phyloP scores from a whole-genome alignment of 2,113 vertebrate genomes.

The Planiliza haematocheilus region DNA sequence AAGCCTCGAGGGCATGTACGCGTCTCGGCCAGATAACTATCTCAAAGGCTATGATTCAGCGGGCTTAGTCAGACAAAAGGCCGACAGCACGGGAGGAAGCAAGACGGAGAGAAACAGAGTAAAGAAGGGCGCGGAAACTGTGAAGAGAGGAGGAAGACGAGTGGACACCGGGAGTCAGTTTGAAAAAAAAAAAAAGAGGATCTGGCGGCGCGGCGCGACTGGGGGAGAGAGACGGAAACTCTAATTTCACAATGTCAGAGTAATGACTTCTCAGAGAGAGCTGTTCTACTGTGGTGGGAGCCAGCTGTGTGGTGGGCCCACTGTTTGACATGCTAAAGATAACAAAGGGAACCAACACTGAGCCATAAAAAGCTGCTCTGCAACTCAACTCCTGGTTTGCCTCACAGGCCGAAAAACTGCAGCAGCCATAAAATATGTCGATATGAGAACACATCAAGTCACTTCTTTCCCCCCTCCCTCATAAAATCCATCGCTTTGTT shows the following conservation, averaged over 20 bases:
- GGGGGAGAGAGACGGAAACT: slow-evolving; percentile 33
- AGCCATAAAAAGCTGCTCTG: slow-evolving; percentile 27
- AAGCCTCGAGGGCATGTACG: slow-evolving; percentile 65
- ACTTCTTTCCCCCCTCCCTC: slow-evolving; percentile 12
- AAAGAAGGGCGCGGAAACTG: slow-evolving; percentile 14
- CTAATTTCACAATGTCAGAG: slow-evolving; percentile 60
- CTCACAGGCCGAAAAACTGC: slow-evolving; percentile 40
- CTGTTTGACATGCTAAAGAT: slow-evolving; percentile 67
- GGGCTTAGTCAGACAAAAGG: slow-evolving; percentile 74
- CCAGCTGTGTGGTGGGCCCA: slow-evolving; percentile 59
- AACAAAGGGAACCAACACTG: slow-evolving; percentile 51
- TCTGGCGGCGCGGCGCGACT: not conserved
- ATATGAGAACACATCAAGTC: slow-evolving; percentile 25
- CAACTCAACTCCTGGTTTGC: slow-evolving; percentile 40
- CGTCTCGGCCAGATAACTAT: slow-evolving; percentile 74
- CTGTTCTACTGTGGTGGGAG: slow-evolving; percentile 48
- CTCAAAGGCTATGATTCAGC: slow-evolving; percentile 76
- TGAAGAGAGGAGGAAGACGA: not conserved
- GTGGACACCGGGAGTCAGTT: slow-evolving; percentile 13
- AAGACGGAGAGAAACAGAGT: slow-evolving; percentile 27
- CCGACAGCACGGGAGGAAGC: slow-evolving; percentile 49
- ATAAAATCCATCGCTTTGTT: slow-evolving; percentile 10
- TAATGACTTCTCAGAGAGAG: slow-evolving; percentile 55
- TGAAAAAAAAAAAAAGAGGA: not conserved
- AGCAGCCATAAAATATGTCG: slow-evolving; percentile 26